These are phyloP conservation scores for Synanthedon tipuliformis DNA, from an alignment of 2,888 invertebrate genomes.

Conservation along the genomic window DNA sequence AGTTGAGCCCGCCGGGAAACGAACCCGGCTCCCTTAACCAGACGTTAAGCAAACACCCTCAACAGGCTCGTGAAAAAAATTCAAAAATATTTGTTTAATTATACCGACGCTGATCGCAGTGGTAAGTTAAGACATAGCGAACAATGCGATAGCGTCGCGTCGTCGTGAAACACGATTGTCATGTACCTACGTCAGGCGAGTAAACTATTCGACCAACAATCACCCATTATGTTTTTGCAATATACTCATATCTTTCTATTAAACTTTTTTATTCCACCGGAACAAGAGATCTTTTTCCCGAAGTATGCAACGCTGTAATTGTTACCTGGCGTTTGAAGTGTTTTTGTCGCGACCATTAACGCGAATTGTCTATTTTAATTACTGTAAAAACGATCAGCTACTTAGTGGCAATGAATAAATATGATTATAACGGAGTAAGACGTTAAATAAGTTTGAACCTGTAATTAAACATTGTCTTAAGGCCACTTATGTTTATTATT, in stretches of 20 bases:
- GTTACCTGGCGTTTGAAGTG: slow-evolving; percentile 4
- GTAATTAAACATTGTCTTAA: too few relatives aligned
- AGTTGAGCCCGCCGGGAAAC: too few relatives aligned
- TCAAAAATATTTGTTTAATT: too few relatives aligned
- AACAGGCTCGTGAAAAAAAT: too few relatives aligned
- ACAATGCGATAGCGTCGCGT: background rate
- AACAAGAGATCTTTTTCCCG: slow-evolving; percentile 10
- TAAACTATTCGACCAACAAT: slow-evolving; percentile 14
- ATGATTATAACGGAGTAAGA: too few relatives aligned
- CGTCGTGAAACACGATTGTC: background rate
- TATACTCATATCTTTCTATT: slow-evolving; percentile 5
- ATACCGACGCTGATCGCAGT: too few relatives aligned
- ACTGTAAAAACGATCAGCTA: background rate
- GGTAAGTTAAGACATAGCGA: too few relatives aligned
- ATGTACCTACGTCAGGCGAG: slow-evolving; percentile 13
- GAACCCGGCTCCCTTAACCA: too few relatives aligned
- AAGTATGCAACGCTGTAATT: slow-evolving; percentile 8
- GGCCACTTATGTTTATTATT: too few relatives aligned
- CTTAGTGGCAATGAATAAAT: too few relatives aligned
- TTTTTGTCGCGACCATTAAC: slow-evolving; percentile 3
- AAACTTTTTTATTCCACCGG: slow-evolving; percentile 10
- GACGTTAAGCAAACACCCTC: too few relatives aligned
- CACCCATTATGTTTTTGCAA: slow-evolving; percentile 14
- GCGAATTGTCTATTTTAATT: background rate
- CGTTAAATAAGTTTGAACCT: too few relatives aligned